These are phyloP conservation scores for Mesochorus sp. DNA, from an alignment of 2,888 invertebrate species.

Conservation along the genomic window DNA sequence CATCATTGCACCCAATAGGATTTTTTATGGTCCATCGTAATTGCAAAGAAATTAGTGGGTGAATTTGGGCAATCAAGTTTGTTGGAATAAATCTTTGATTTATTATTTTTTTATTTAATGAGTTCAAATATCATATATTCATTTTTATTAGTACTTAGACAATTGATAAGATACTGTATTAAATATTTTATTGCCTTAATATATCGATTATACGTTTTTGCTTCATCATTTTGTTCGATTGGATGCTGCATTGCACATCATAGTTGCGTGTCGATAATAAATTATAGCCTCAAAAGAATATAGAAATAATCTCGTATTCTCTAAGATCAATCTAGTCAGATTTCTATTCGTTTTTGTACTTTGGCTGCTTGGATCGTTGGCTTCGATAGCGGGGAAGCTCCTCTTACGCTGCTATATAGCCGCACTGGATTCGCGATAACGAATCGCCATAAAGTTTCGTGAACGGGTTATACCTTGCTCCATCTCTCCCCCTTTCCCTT, in stretches of 20 bases:
- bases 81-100: too few relatives aligned
- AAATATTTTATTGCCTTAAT: too few relatives aligned
- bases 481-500: constrained; percentile 19
- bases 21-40: too few relatives aligned
- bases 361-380: constrained; percentile 25
- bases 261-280: neutral
- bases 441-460: constrained; percentile 62
- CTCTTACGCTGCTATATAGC: constrained; percentile 32
- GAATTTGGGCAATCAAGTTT: too few relatives aligned
- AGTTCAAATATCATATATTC: too few relatives aligned
- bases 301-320: constrained; percentile 29
- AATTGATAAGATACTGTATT: too few relatives aligned
- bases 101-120: too few relatives aligned
- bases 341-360: constrained; percentile 37
- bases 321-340: constrained; percentile 36
- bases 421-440: constrained; percentile 50
- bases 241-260: neutral
- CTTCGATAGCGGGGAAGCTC: constrained; percentile 13
- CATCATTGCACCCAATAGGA: too few relatives aligned
- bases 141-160: too few relatives aligned
- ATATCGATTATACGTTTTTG: too few relatives aligned
- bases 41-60: too few relatives aligned
- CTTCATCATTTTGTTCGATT: neutral
- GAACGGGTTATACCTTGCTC: constrained; percentile 38
- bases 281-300: neutral